Percentiles rank a stretch among this genome's conserved stretches.
These are phyloP conservation scores for Antheraea pernyi DNA, from an alignment of 1,140 invertebrate genomes.

Conservation along the genomic window DNA sequence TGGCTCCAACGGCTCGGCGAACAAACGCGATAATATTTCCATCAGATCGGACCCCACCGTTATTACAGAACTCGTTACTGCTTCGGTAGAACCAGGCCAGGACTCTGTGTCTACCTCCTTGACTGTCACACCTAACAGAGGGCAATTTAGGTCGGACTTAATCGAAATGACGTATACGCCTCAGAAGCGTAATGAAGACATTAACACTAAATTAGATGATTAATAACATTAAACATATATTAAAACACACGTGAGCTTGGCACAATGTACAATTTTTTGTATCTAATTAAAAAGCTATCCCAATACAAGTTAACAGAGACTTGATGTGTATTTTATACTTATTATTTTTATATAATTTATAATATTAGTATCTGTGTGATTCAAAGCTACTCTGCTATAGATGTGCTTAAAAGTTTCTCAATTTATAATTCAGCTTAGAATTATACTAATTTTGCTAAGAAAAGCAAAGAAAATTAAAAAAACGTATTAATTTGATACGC, in stretches of 20 bases:
- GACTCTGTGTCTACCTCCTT: constrained; percentile 54
- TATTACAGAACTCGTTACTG: constrained; percentile 62
- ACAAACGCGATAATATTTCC: constrained; percentile 48
- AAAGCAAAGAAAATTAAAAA: no score
- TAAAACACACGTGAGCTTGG: neutral
- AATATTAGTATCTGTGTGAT: no score
- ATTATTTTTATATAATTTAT: no score
- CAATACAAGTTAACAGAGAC: neutral
- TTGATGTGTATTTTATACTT: no score
- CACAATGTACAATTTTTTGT: no score
- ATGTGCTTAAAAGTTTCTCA: no score
- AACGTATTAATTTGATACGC: no score
- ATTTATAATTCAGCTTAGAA: no score
- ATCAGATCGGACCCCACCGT: constrained; percentile 56
- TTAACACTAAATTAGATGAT: neutral
- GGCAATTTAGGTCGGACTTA: constrained; percentile 11
- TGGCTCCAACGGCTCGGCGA: constrained; percentile 37
- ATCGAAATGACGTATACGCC: constrained; percentile 28
- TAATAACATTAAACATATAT: neutral
- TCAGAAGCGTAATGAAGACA: constrained; percentile 14
- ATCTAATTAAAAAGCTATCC: no score
- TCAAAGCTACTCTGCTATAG: no score
- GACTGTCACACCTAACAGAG: constrained; percentile 43
- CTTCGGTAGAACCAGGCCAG: constrained; percentile 51
- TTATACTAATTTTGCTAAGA: no score